Percentiles rank a stretch among this genome's conserved stretches.
These are phyloP conservation scores for Larimichthys crocea DNA, from an alignment of 2,113 vertebrate genomes.

Conservation along the genomic window DNA sequence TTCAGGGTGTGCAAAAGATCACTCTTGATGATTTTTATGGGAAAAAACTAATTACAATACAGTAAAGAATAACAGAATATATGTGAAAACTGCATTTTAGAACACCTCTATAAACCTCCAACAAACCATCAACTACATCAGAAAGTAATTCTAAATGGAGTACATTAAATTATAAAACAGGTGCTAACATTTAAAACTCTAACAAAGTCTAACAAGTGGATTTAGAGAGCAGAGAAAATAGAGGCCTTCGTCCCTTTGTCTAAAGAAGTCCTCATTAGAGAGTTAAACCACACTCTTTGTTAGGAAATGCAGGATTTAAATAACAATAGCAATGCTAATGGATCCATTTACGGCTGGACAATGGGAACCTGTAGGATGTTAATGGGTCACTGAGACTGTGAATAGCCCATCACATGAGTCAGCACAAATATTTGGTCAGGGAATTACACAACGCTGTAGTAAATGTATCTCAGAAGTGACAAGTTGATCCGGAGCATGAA, in stretches of 20 bases:
- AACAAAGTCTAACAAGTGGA: slow-evolving; percentile 18
- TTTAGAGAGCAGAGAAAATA: slow-evolving; percentile 61
- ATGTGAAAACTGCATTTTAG: neutral
- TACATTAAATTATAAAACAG: slow-evolving; percentile 2
- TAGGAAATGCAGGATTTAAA: slow-evolving; percentile 85
- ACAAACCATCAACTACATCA: neutral
- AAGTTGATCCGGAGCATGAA: slow-evolving; percentile 12
- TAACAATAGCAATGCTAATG: slow-evolving; percentile 86
- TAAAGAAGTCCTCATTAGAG: slow-evolving; percentile 81
- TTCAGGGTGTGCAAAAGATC: neutral
- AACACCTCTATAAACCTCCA: neutral
- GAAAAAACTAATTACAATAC: neutral
- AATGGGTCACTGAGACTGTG: slow-evolving; percentile 85
- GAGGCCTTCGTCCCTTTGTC: slow-evolving; percentile 73
- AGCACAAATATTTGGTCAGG: slow-evolving; percentile 86
- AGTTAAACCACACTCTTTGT: slow-evolving; percentile 81
- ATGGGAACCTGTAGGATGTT: slow-evolving; percentile 80
- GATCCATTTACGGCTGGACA: slow-evolving; percentile 74
- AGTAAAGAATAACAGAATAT: neutral
- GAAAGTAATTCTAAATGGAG: neutral
- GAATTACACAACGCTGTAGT: slow-evolving; percentile 60
- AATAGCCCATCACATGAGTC: slow-evolving; percentile 83
- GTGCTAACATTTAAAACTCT: neutral
- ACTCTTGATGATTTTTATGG: neutral
- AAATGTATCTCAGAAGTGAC: slow-evolving; percentile 34